Conservation (phyloP, 2,888 invertebrate genomes). For the Synergus gifuensis region DNA sequence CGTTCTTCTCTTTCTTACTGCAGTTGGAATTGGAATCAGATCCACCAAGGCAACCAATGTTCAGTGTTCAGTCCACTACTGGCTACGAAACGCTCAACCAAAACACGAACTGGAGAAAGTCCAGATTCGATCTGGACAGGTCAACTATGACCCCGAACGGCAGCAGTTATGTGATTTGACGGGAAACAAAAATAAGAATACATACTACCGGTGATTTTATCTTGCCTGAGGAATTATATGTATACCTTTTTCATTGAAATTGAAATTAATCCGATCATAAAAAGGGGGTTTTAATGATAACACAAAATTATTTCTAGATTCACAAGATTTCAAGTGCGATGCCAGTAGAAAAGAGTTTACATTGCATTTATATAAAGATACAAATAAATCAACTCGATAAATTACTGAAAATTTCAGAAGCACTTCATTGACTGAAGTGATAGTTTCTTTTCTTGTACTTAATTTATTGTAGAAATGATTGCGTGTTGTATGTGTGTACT, state of each 20-base stretch:
- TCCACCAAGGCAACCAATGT: not conserved
- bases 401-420: too few relatives aligned
- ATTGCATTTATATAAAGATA: not conserved
- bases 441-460: not conserved
- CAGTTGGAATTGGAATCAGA: conserved; percentile 9
- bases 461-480: not conserved
- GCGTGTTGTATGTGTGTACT: conserved; percentile 9
- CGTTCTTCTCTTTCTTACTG: not conserved
- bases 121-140: conserved; percentile 40
- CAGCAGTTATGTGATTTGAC: conserved; percentile 39
- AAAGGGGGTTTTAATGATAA: too few relatives aligned
- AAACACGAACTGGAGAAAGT: conserved; percentile 47
- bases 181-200: conserved; percentile 22
- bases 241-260: not conserved
- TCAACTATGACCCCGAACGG: conserved; percentile 22
- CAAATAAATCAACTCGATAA: not conserved
- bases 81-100: conserved; percentile 2
- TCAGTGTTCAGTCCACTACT: not conserved
- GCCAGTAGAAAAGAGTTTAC: not conserved
- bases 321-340: too few relatives aligned
- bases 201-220: conserved; percentile 20
- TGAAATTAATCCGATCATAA: not conserved
- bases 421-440: too few relatives aligned
- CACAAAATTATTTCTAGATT: too few relatives aligned
- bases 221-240: conserved; percentile 7